Percentiles rank a stretch among this genome's conserved stretches.
Conservation (phyloP, 2,113 vertebrate genomes). For the Alligator mississippiensis region DNA sequence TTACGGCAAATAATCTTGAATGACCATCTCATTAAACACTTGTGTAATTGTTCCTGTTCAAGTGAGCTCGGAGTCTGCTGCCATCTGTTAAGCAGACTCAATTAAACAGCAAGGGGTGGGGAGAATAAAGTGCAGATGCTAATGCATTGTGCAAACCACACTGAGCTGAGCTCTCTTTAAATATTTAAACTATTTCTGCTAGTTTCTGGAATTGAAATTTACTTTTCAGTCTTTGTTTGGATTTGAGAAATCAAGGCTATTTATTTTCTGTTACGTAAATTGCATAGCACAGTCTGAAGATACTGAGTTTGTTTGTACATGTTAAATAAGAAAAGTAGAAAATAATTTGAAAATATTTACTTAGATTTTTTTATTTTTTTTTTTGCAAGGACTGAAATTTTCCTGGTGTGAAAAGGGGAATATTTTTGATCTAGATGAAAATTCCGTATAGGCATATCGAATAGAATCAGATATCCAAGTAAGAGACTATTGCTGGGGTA, state of each 20-base stretch:
- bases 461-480: not conserved
- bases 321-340: not conserved
- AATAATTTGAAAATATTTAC: not conserved
- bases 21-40: slow-evolving; percentile 48
- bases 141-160: not conserved
- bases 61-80: slow-evolving; percentile 32
- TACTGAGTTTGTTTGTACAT: not conserved
- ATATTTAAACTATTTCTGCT: not conserved
- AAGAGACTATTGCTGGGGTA: not conserved
- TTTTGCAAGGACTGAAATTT: not conserved
- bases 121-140: not conserved
- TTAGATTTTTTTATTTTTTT: not conserved
- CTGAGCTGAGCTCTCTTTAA: not conserved
- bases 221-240: not conserved
- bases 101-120: not conserved
- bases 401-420: not conserved
- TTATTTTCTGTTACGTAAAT: not conserved
- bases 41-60: slow-evolving; percentile 20
- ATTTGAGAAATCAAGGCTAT: not conserved
- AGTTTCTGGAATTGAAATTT: not conserved
- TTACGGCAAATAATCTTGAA: not conserved
- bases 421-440: not conserved
- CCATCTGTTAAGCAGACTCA: slow-evolving; percentile 65
- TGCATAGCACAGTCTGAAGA: not conserved
- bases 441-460: not conserved